phyloP scores from a whole-genome alignment of 2,797 vertebrate species.

The Platyrinchus mystaceus region DNA sequence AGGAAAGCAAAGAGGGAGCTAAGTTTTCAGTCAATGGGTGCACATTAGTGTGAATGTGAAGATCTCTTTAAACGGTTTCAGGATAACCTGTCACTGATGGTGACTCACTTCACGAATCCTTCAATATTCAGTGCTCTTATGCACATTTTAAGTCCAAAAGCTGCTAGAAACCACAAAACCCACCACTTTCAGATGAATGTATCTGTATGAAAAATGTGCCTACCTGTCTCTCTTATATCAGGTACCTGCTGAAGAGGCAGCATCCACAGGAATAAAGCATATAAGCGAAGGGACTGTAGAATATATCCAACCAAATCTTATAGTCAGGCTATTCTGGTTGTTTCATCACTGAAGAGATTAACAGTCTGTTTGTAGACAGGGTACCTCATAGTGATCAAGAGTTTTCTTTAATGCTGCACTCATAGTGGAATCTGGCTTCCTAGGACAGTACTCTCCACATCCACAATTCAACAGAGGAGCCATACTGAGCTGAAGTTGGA shows the following conservation, averaged over 20 bases:
- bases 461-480: neutral
- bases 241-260: neutral
- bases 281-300: neutral
- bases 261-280: neutral
- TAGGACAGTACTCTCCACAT: neutral
- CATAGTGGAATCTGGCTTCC: neutral
- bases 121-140: neutral
- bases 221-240: neutral
- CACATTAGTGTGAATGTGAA: neutral
- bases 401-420: neutral
- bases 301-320: neutral
- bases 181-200: neutral
- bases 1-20: neutral
- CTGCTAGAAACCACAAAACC: neutral
- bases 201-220: accelerated
- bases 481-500: neutral
- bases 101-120: neutral
- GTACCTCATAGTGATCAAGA: neutral
- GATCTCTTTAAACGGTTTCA: neutral
- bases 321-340: neutral
- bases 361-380: neutral
- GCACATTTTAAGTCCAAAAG: neutral
- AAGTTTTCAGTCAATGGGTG: neutral
- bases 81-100: neutral
- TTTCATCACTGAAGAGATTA: neutral